phyloP scores from a whole-genome alignment of 2,113 vertebrate genomes.

The Psettodes erumei region DNA sequence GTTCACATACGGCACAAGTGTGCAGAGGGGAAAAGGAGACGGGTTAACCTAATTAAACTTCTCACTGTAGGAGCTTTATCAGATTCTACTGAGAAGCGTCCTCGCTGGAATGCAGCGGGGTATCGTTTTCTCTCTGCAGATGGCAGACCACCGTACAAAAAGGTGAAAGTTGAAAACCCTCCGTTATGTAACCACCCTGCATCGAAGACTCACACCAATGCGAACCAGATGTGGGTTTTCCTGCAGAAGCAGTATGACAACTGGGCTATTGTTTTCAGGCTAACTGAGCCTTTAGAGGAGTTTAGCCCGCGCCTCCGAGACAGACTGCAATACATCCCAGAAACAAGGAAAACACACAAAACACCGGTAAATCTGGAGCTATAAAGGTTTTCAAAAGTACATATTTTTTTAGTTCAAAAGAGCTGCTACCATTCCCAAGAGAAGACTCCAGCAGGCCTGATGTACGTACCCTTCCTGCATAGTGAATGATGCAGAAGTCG shows the following conservation, averaged over 20 bases:
- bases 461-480: slow-evolving; percentile 91
- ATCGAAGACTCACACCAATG: slow-evolving; percentile 54
- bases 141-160: slow-evolving; percentile 49
- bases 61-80: slow-evolving; percentile 8
- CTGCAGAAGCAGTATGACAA: slow-evolving; percentile 60
- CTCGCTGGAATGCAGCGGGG: slow-evolving; percentile 45
- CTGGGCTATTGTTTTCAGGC: slow-evolving; percentile 67
- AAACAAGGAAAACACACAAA: slow-evolving; percentile 5
- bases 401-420: too few species aligned
- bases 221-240: slow-evolving; percentile 77
- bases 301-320: slow-evolving; percentile 14
- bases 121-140: slow-evolving; percentile 42
- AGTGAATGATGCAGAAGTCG: slow-evolving; percentile 95
- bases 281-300: slow-evolving; percentile 27
- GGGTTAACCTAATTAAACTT: slow-evolving; percentile 34
- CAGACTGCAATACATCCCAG: slow-evolving; percentile 3
- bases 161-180: slow-evolving; percentile 66
- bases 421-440: background rate
- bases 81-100: slow-evolving; percentile 29
- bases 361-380: slow-evolving; percentile 4
- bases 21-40: background rate
- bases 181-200: slow-evolving; percentile 63
- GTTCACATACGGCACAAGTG: background rate
- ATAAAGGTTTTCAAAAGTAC: background rate
- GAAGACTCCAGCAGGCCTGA: background rate